These are phyloP conservation scores for Thamnophis sirtalis DNA, from an alignment of 2,113 vertebrate genomes.

Conservation along the genomic window DNA sequence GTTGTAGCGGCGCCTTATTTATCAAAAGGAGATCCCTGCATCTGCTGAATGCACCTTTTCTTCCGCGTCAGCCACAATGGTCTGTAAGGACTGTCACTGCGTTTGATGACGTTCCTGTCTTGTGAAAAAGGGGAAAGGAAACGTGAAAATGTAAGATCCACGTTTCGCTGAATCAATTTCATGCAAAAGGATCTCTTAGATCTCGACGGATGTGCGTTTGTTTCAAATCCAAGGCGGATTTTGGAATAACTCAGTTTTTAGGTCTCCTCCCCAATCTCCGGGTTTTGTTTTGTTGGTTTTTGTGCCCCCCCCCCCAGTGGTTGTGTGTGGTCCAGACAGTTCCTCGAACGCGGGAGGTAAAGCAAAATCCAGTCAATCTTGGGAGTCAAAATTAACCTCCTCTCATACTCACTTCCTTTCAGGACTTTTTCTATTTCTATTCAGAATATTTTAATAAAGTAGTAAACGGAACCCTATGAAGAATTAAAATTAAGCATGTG, in stretches of 20 bases:
- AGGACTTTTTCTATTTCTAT: constrained; percentile 60
- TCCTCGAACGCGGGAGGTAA: constrained; percentile 54
- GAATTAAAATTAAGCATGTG: constrained; percentile 52
- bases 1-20: constrained; percentile 53
- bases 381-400: constrained; percentile 39
- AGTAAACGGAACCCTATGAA: constrained; percentile 49
- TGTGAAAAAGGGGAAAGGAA: constrained; percentile 61
- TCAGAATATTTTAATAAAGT: constrained; percentile 52
- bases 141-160: constrained; percentile 64
- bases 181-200: constrained; percentile 50
- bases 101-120: constrained; percentile 64
- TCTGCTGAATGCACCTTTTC: constrained; percentile 49
- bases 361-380: constrained; percentile 39
- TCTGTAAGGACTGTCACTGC: constrained; percentile 55
- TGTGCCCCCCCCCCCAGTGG: neutral
- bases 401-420: constrained; percentile 50
- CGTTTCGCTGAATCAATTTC: constrained; percentile 59
- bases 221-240: constrained; percentile 40
- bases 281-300: neutral
- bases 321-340: constrained; percentile 48
- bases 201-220: constrained; percentile 28
- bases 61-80: constrained; percentile 56
- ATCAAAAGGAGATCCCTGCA: constrained; percentile 59
- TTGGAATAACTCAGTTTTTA: constrained; percentile 45
- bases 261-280: constrained; percentile 5